A percentile compares a stretch with the other conserved stretches of the same genome.
These are phyloP conservation scores for Nesidiocoris tenuis DNA, from an alignment of 2,888 invertebrate species.

Conservation along the genomic window DNA sequence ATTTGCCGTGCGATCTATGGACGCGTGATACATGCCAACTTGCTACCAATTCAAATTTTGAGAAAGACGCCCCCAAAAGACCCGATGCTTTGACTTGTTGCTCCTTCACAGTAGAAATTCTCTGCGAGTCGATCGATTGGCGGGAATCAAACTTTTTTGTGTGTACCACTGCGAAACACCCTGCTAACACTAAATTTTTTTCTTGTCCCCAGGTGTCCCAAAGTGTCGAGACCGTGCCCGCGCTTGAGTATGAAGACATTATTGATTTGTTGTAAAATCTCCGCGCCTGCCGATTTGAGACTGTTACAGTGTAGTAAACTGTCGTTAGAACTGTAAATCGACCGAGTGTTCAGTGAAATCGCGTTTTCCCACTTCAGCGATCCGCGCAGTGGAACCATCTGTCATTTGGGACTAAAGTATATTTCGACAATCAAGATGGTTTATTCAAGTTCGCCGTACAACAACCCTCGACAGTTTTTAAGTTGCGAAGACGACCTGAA, in stretches of 20 bases:
- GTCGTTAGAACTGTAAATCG: slow-evolving; percentile 36
- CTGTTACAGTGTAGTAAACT: slow-evolving; percentile 35
- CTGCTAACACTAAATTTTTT: background rate
- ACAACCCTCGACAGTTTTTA: slow-evolving; percentile 46
- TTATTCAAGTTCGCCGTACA: slow-evolving; percentile 45
- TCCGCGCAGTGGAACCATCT: slow-evolving; percentile 10
- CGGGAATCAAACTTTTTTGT: background rate
- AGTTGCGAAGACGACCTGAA: slow-evolving; percentile 51
- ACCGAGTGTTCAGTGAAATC: background rate
- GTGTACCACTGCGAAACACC: too few relatives aligned
- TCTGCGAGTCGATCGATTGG: background rate
- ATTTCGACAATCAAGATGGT: slow-evolving; percentile 39
- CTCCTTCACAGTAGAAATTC: background rate
- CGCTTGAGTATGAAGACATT: slow-evolving; percentile 41
- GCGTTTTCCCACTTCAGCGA: background rate
- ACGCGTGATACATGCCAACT: too few relatives aligned
- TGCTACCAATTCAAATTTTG: too few relatives aligned
- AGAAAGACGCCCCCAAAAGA: background rate
- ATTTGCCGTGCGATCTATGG: too few relatives aligned
- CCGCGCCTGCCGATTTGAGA: slow-evolving; percentile 25
- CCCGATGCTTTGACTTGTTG: too few relatives aligned
- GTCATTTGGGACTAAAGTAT: slow-evolving; percentile 5
- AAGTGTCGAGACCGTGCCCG: slow-evolving; percentile 2
- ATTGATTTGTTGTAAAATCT: slow-evolving; percentile 29
- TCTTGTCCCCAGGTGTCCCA: slow-evolving; percentile 25